Conservation (phyloP, 2,113 vertebrate species). For the Poicephalus gulielmi region DNA sequence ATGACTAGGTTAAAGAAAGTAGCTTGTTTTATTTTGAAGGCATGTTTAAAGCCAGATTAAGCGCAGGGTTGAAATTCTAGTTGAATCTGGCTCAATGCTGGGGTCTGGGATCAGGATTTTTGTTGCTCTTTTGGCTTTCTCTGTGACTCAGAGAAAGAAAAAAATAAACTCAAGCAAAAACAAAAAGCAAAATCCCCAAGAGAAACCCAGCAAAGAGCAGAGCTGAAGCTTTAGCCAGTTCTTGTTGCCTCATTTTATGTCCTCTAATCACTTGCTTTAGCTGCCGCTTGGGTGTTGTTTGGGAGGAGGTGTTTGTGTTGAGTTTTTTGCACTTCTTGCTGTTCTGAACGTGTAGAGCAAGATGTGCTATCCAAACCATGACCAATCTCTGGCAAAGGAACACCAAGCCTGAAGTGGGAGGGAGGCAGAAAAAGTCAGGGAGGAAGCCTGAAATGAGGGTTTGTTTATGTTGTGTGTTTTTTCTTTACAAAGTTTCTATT, state of each 20-base stretch:
- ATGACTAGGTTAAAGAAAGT: conserved; percentile 70
- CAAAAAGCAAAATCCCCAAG: neutral
- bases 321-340: conserved; percentile 41
- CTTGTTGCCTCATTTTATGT: conserved; percentile 31
- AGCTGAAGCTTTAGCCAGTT: neutral
- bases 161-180: neutral
- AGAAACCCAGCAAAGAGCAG: conserved; percentile 27
- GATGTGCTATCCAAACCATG: conserved; percentile 47
- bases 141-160: neutral
- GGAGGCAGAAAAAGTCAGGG: neutral
- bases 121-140: neutral
- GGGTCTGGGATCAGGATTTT: neutral
- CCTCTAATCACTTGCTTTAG: conserved; percentile 38
- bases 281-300: conserved; percentile 34
- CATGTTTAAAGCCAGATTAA: neutral
- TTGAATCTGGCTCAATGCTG: neutral
- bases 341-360: conserved; percentile 20
- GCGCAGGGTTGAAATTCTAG: neutral
- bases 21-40: conserved; percentile 59
- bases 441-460: conserved; percentile 16
- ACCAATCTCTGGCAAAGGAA: conserved; percentile 15
- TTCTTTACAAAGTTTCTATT: neutral
- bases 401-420: conserved; percentile 1
- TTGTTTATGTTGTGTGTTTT: neutral
- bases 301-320: conserved; percentile 50